A percentile compares a stretch with the other conserved stretches of the same genome.
phyloP scores from a whole-genome alignment of 2,888 invertebrate genomes.

The Clunio marinus region DNA sequence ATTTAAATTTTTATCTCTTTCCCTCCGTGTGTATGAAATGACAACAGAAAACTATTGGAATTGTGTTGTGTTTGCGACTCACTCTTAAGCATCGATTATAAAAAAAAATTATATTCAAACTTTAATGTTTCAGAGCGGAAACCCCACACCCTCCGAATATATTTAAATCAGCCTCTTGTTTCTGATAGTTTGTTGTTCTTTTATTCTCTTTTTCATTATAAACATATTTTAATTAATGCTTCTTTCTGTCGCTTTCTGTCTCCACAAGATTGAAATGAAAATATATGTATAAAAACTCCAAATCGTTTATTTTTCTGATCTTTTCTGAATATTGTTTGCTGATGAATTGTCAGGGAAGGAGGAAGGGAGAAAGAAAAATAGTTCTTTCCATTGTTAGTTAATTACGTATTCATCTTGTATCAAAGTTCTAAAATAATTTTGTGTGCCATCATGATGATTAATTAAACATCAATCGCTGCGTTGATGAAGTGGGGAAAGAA shows the following conservation, averaged over 20 bases:
- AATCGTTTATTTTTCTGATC: not conserved
- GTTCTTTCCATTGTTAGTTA: conserved; percentile 18
- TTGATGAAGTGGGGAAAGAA: not conserved
- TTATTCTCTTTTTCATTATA: not conserved
- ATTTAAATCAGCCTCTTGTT: conserved; percentile 24
- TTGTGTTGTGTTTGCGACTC: conserved; percentile 7
- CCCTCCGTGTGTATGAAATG: not conserved
- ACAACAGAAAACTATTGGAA: conserved; percentile 3
- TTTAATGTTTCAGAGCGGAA: conserved; percentile 15
- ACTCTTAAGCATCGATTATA: conserved; percentile 12
- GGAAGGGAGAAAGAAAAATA: not conserved
- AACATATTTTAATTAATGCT: conserved; percentile 13
- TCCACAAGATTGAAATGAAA: not conserved
- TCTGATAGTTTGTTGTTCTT: not conserved
- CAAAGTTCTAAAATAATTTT: conserved; percentile 9
- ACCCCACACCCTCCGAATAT: conserved; percentile 19
- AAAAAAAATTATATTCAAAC: conserved; percentile 16
- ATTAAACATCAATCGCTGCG: not conserved
- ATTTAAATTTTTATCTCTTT: no score
- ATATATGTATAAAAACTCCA: not conserved
- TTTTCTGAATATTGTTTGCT: not conserved
- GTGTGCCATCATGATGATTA: conserved; percentile 20
- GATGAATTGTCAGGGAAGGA: conserved; percentile 4
- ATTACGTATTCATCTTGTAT: conserved; percentile 23
- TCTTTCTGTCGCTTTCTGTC: not conserved